These are phyloP conservation scores for Alexandromys fortis DNA, from an alignment of 2,113 vertebrate species.

Conservation along the genomic window DNA sequence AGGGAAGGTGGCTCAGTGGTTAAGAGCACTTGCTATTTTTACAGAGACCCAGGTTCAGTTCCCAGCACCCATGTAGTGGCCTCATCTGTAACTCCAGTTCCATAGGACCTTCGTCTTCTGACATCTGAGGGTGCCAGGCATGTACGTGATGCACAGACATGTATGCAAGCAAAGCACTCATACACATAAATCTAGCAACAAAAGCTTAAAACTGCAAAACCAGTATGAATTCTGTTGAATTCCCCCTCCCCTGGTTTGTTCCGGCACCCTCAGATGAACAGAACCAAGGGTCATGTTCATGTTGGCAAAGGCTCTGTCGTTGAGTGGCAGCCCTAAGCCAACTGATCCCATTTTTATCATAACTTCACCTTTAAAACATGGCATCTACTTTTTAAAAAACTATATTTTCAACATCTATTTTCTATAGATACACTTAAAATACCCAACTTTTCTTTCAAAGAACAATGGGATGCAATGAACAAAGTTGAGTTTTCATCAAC, in stretches of 20 bases:
- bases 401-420: background rate
- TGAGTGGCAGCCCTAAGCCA: background rate
- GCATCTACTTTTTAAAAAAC: background rate
- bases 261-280: too few relatives aligned
- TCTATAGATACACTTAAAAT: constrained; percentile 14
- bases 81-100: background rate
- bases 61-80: background rate
- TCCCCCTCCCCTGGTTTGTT: background rate
- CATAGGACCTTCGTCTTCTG: background rate
- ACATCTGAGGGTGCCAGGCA: background rate
- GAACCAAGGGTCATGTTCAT: background rate
- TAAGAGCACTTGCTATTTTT: background rate
- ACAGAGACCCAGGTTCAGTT: background rate
- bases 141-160: background rate
- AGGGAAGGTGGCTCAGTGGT: background rate
- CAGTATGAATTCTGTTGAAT: background rate
- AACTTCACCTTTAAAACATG: constrained; percentile 1
- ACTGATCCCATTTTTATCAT: constrained; percentile 26
- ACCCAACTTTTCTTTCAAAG: background rate
- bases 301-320: background rate
- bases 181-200: background rate
- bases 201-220: background rate
- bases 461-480: background rate
- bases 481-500: background rate
- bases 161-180: background rate